A percentile compares a stretch with the other conserved stretches of the same genome.
phyloP scores from a whole-genome alignment of 92 coral and sea anemone species.

The Paramuricea clavata region DNA sequence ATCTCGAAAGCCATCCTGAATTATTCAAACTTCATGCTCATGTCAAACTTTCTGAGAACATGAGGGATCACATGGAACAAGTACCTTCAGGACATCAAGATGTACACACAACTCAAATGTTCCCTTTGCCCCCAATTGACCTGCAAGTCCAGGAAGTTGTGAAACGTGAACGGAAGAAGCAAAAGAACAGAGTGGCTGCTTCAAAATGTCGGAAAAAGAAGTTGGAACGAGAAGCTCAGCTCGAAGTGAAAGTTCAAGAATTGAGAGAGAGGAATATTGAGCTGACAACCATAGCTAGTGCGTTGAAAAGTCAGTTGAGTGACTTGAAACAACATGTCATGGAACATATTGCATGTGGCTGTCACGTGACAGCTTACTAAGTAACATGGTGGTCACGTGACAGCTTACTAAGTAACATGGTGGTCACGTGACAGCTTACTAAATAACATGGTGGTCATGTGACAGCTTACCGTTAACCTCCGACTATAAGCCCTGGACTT shows the following conservation, averaged over 20 bases:
- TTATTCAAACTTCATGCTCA: constrained; percentile 45
- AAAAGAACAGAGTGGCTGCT: constrained; percentile 97
- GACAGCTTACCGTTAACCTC: not conserved
- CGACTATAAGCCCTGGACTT: too few species aligned
- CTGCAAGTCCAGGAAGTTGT: constrained; percentile 95
- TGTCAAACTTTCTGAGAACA: constrained; percentile 43
- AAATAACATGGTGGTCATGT: not conserved
- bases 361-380: constrained; percentile 77
- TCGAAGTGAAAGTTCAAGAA: constrained; percentile 93
- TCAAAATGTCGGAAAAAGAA: constrained; percentile 97
- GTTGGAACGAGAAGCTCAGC: constrained; percentile 97
- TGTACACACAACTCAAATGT: constrained; percentile 48
- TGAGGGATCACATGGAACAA: not conserved
- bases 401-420: not conserved
- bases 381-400: not conserved
- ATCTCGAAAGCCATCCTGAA: constrained; percentile 16
- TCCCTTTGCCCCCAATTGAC: constrained; percentile 92
- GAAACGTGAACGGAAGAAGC: constrained; percentile 94
- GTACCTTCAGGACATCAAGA: not conserved
- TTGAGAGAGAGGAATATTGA: constrained; percentile 95
- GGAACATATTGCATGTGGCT: constrained; percentile 96
- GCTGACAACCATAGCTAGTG: constrained; percentile 89
- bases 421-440: not conserved
- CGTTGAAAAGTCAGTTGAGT: constrained; percentile 84
- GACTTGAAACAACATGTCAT: constrained; percentile 92